A percentile compares a stretch with the other conserved stretches of the same genome.
Conservation (phyloP, 2,113 vertebrate genomes). For the Epinephelus lanceolatus region DNA sequence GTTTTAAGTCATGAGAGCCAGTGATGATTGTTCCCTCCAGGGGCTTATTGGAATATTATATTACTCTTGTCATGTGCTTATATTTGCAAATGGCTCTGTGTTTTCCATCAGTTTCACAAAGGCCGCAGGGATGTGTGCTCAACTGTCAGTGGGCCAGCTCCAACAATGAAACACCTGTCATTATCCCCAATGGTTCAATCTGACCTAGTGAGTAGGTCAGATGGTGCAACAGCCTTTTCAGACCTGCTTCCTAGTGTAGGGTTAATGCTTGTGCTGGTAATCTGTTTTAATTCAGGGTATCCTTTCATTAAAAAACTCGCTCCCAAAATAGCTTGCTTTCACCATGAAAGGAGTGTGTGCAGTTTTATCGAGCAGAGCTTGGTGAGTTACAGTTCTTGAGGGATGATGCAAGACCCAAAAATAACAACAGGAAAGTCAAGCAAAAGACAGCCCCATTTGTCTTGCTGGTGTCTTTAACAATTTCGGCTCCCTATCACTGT, state of each 20-base stretch:
- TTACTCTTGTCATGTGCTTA: neutral
- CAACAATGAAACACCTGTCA: constrained; percentile 25
- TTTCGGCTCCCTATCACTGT: constrained; percentile 60
- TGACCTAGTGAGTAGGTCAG: neutral
- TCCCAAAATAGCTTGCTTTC: constrained; percentile 44
- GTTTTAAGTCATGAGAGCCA: neutral
- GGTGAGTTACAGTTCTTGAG: constrained; percentile 52
- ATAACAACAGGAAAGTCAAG: constrained; percentile 62
- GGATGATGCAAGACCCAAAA: constrained; percentile 74
- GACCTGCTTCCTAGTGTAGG: neutral
- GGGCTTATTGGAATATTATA: neutral
- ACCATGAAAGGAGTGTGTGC: constrained; percentile 70
- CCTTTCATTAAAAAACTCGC: constrained; percentile 33
- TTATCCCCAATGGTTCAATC: neutral
- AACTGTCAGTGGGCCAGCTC: neutral
- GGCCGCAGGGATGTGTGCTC: neutral
- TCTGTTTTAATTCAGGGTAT: constrained; percentile 20
- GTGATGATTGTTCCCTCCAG: neutral
- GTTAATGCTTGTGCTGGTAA: neutral
- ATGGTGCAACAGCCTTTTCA: neutral
- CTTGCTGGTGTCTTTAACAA: constrained; percentile 29
- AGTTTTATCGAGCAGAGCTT: constrained; percentile 44
- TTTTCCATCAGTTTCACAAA: constrained; percentile 5
- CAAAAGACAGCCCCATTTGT: constrained; percentile 32
- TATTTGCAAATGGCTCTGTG: neutral